Conservation (phyloP, 1,140 invertebrate genomes). For the Drepana arcuata region DNA sequence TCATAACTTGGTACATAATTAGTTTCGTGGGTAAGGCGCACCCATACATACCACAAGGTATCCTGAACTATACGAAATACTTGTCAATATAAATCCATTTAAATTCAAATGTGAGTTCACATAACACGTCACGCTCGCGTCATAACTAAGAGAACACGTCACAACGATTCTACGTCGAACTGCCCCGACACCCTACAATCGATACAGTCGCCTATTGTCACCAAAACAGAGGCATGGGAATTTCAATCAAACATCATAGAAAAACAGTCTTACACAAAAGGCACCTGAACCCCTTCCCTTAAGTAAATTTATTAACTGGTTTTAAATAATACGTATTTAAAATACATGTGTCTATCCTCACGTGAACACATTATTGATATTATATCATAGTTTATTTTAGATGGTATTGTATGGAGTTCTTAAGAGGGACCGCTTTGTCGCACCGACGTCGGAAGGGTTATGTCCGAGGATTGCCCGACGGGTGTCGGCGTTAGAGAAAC, state of each 20-base stretch:
- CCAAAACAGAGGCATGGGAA: conserved; percentile 45
- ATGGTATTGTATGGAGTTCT: conserved; percentile 36
- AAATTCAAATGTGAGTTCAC: conserved; percentile 35
- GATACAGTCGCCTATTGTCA: conserved; percentile 42
- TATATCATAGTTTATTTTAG: conserved; percentile 70
- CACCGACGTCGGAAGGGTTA: conserved; percentile 25
- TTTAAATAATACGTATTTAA: conserved; percentile 66
- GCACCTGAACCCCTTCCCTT: conserved; percentile 33
- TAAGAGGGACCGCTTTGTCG: conserved; percentile 29
- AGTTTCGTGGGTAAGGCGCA: too few species aligned
- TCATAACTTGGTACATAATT: too few species aligned
- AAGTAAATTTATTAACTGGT: conserved; percentile 56
- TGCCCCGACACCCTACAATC: conserved; percentile 47
- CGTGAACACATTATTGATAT: conserved; percentile 67
- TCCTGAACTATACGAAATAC: too few species aligned
- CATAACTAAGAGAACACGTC: conserved; percentile 50
- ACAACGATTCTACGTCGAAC: conserved; percentile 47
- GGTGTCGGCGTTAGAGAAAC: conserved; percentile 19
- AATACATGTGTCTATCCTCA: conserved; percentile 64
- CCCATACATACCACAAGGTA: too few species aligned
- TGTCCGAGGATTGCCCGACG: conserved; percentile 23
- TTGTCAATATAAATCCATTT: conserved; percentile 37
- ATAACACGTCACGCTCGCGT: conserved; percentile 45
- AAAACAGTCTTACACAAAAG: conserved; percentile 27
- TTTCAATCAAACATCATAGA: conserved; percentile 42